phyloP scores from a whole-genome alignment of 1,140 invertebrate species.

The Drosophila kohkoa region DNA sequence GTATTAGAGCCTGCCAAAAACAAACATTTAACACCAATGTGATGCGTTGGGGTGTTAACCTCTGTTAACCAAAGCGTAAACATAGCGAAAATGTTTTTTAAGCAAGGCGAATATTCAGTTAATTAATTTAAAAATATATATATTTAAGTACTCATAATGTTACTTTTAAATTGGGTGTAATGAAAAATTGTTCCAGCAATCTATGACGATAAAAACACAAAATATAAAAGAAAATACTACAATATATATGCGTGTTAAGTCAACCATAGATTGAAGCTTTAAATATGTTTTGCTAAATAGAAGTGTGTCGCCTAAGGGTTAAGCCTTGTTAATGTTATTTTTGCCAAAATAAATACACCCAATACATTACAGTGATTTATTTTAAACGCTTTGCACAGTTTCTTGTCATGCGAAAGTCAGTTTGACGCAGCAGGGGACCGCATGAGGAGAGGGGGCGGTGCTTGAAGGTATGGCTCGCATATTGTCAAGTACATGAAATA shows the following conservation, averaged over 20 bases:
- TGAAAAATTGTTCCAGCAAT: no score
- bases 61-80: not conserved
- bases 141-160: no score
- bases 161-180: no score
- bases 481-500: constrained; percentile 80
- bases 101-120: not conserved
- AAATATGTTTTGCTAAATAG: not conserved
- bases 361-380: constrained; percentile 76
- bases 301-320: constrained; percentile 29
- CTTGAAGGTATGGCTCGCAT: constrained; percentile 24
- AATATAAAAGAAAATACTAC: no score
- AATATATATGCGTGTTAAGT: no score
- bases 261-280: no score
- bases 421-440: not conserved
- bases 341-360: constrained; percentile 47
- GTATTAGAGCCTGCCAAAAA: constrained; percentile 44
- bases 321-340: constrained; percentile 22
- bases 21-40: constrained; percentile 61
- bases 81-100: not conserved
- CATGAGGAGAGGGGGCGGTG: not conserved
- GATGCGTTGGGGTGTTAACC: not conserved
- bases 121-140: no score
- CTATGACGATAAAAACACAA: no score
- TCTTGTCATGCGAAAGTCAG: constrained; percentile 17
- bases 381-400: constrained; percentile 51